Conservation (phyloP, 2,888 invertebrate genomes). For the Drosophila phalerata region DNA sequence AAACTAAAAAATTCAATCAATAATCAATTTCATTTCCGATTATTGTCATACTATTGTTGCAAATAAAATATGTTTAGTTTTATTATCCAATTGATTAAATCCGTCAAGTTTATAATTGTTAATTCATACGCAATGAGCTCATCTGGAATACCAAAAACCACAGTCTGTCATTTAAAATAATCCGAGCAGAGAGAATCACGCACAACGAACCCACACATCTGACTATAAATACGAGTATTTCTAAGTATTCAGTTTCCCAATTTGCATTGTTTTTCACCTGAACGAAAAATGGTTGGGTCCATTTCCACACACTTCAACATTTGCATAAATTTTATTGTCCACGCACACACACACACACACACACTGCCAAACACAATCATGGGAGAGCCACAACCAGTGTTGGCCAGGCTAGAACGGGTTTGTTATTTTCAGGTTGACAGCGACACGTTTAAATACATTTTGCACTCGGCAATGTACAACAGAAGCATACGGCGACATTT, state of each 20-base stretch:
- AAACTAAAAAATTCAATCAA: not conserved
- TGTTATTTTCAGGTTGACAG: slow-evolving; percentile 39
- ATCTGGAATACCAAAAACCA: slow-evolving; percentile 18
- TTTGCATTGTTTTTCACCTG: slow-evolving; percentile 58
- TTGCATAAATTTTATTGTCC: slow-evolving; percentile 67
- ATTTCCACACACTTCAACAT: slow-evolving; percentile 46
- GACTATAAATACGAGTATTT: not conserved
- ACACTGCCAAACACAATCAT: slow-evolving; percentile 6
- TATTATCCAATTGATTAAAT: slow-evolving; percentile 30
- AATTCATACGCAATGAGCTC: slow-evolving; percentile 17
- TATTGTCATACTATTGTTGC: not conserved
- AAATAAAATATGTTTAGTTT: slow-evolving; percentile 1
- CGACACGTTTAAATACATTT: slow-evolving; percentile 80
- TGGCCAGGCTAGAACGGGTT: slow-evolving; percentile 4
- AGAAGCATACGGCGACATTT: slow-evolving; percentile 24
- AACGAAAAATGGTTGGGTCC: slow-evolving; percentile 28
- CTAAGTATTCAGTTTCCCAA: slow-evolving; percentile 35
- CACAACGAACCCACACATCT: not conserved
- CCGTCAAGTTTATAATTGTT: slow-evolving; percentile 33
- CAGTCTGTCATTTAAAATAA: slow-evolving; percentile 39
- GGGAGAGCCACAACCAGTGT: slow-evolving; percentile 48
- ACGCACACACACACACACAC: slow-evolving; percentile 15
- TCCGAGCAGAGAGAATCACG: slow-evolving; percentile 26
- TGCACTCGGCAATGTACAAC: slow-evolving; percentile 56
- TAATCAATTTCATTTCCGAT: not conserved